These are phyloP conservation scores for Bradynema listronoti DNA, from an alignment of 1,140 invertebrate genomes.

Conservation along the genomic window DNA sequence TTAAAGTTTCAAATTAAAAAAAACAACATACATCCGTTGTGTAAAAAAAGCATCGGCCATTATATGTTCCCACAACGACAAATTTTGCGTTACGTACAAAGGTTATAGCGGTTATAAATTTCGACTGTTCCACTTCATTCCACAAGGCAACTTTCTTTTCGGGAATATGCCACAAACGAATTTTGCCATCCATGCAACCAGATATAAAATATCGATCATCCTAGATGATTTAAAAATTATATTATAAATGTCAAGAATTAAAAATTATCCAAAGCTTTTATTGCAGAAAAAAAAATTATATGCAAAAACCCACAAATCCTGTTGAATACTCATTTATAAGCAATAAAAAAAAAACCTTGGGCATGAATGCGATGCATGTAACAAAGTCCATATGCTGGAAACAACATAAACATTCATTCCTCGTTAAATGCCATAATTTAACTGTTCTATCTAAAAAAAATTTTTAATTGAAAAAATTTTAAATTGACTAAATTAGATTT, in stretches of 20 bases:
- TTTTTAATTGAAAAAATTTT: background rate
- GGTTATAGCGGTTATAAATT: conserved; percentile 91
- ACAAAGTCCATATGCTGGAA: conserved; percentile 99
- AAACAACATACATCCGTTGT: conserved; percentile 70
- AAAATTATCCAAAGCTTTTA: background rate
- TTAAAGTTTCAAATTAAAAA: background rate
- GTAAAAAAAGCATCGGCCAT: conserved; percentile 95
- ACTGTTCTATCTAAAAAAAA: conserved; percentile 71
- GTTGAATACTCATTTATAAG: conserved; percentile 25
- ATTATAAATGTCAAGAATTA: conserved; percentile 12
- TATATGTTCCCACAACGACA: conserved; percentile 80
- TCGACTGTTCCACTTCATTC: conserved; percentile 86
- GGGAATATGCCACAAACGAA: conserved; percentile 96
- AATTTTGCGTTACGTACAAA: conserved; percentile 95
- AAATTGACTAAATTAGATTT: too few relatives aligned
- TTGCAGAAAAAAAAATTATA: conserved; percentile 20
- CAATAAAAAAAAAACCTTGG: conserved; percentile 66
- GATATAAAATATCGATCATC: conserved; percentile 64
- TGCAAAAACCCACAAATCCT: conserved; percentile 18
- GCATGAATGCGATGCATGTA: conserved; percentile 95
- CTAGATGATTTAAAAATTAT: conserved; percentile 55
- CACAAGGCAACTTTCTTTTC: conserved; percentile 93
- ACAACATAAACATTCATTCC: conserved; percentile 91
- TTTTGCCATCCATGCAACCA: conserved; percentile 65
- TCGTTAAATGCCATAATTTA: conserved; percentile 88